Evolutionary conservation across 2,888 invertebrate genomes (phyloP), one percentile per base, ranked within the genome.

Genomic region (Chymomyza amoena): DNA sequence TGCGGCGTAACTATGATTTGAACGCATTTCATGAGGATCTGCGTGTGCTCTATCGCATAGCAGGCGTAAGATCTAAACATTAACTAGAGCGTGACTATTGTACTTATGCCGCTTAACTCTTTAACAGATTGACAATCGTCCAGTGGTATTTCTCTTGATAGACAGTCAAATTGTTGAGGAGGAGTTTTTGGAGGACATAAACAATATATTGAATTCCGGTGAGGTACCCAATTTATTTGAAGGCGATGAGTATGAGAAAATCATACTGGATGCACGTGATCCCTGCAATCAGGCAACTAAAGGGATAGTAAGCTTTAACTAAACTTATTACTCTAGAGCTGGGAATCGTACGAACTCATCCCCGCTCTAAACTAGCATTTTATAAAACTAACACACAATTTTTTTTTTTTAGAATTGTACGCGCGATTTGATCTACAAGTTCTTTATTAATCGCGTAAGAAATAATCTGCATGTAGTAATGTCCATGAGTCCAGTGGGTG

Each of bases 161-260:
- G 98, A 98, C 89, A 97, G 96, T 1, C 97, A 97, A 92, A 97
- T 98, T 80, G 95, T 97, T 0, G 94, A 95, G 70, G 97, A 98
- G 89, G 97, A 96, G 89, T 98, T 98, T 90, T 92, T 98, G 1
- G 97, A 98, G 90, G 97, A 98, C 84, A 96, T 98, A 62, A 98
- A 97, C 89, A 97, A 97, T 87, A 96, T 97, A 89, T 93, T 98
- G 0, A 98, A 97, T 91, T 97, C 97, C 10, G 97, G 96, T 93
- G 97, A 98, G 89, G 97, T 98, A 1, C 97, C 97, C 0, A 97
- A 97, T 92, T 92, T 98, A n/a, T 97, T 96, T 84, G 96, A 96
- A 84, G 94, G 96, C 0, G 98, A 98, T 84, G 96, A 97, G 68
- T 95, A 95, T 86, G 98, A 98, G 85, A 95, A 95, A 88, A 94